Evolutionary conservation across 1,140 invertebrate species (phyloP).

Genomic region (Watersipora subatra): DNA sequence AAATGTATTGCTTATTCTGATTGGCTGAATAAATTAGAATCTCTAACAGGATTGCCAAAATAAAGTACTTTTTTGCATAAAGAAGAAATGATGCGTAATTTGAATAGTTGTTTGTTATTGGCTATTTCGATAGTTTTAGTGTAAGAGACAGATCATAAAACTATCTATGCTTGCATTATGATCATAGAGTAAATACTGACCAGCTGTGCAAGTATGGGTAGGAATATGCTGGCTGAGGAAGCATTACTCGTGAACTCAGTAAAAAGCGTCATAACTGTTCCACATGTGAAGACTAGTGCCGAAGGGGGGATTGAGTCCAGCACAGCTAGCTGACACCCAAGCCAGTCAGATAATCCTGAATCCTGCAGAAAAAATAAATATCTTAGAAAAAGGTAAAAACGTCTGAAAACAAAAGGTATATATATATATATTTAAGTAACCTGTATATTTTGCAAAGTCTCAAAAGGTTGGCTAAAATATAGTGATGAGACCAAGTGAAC

Average conservation of each 20-base stretch:
- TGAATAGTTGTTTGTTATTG: not conserved
- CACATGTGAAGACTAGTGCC: constrained; percentile 29
- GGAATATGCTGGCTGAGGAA: constrained; percentile 41
- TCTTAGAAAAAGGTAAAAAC: constrained; percentile 33
- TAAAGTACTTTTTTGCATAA: too few species aligned
- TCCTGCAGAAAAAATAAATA: constrained; percentile 14
- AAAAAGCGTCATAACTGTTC: constrained; percentile 31
- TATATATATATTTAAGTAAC: too few species aligned
- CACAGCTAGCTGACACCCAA: constrained; percentile 20
- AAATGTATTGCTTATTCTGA: too few species aligned
- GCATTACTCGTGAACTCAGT: constrained; percentile 45
- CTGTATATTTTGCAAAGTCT: too few species aligned
- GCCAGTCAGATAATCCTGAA: constrained; percentile 24
- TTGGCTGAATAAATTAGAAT: too few species aligned
- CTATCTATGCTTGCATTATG: not conserved
- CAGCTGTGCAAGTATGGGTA: constrained; percentile 40
- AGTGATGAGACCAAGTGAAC: too few species aligned
- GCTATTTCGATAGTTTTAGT: not conserved
- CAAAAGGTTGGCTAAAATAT: too few species aligned
- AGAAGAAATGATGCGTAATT: not conserved
- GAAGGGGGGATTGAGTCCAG: constrained; percentile 18
- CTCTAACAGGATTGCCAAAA: too few species aligned
- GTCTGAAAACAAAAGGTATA: constrained; percentile 30
- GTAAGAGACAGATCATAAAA: not conserved
- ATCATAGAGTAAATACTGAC: constrained; percentile 18